Base-by-base conservation (phyloP, 2,113 vertebrate species). In the Grus americana region DNA sequence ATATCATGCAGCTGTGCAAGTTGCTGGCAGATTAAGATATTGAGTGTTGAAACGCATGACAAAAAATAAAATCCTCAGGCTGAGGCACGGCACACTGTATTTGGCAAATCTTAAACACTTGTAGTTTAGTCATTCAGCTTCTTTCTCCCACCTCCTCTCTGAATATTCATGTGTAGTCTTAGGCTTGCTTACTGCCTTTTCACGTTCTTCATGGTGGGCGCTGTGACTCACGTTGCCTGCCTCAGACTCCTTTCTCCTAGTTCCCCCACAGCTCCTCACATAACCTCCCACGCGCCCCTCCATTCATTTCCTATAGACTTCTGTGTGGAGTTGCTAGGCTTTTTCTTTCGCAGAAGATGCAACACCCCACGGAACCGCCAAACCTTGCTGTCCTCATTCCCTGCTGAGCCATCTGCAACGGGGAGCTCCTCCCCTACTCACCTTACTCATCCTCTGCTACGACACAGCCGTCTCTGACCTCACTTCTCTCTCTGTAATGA, bases 151-250 rank as follows among this genome's bases (percentile, higher is more conserved):
- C 92, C 93, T 93, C 86, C 62, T 91, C 63, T 19, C 87, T 85
- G 96, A 97, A 97, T 97, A 95, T 97, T 97, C 97, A 97, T 94
- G 63, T 83, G 79, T 95, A 89, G 89, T 93, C 87, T 94, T 86
- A 84, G 68, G 58, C 76, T 97, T 97, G 79, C 96, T 89, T 90
- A 63, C 65, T 84, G 90, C 90, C 93, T 94, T 91, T 93, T 96
- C 96, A 93, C 42, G 47, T 90, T 96, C 86, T 71, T 46, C 12
- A 0, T 87, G 90, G 96, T 96, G 94, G 96, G 96, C 85, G 94
- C 95, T 62, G 92, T 95, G 96, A 95, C 92, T 97, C 96, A 96
- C 4, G 2, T 90, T 81, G 90, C 94, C 92, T 91, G 82, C 95
- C 91, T 96, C 50, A 55, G 93, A 78, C 92, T 89, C 66, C 67